Evolutionary conservation across 2,888 invertebrate species (phyloP).

Genomic region (Lochmaea crataegi): DNA sequence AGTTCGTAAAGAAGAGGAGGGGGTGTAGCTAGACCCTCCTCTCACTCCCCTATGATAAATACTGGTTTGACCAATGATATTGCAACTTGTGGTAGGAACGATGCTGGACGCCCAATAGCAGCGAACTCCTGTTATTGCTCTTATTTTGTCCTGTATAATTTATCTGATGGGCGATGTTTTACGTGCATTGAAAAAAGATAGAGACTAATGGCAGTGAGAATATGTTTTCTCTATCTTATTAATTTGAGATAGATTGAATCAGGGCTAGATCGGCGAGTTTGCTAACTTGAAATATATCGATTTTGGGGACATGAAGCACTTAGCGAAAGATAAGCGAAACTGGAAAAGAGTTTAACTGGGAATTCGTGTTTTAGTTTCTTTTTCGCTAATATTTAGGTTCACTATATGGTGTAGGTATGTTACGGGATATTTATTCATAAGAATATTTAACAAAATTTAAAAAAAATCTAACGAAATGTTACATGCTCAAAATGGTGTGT

Average conservation of each 20-base stretch:
- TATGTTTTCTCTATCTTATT: slow-evolving; percentile 41
- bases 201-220: slow-evolving; percentile 21
- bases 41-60: slow-evolving; percentile 38
- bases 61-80: slow-evolving; percentile 40
- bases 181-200: slow-evolving; percentile 26
- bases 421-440: no score
- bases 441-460: no score
- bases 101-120: slow-evolving; percentile 36
- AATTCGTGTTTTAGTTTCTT: no score
- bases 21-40: slow-evolving; percentile 38
- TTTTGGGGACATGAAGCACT: slow-evolving; percentile 20
- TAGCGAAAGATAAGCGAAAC: slow-evolving; percentile 5
- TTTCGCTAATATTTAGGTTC: no score
- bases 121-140: slow-evolving; percentile 29
- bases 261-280: slow-evolving; percentile 29
- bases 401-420: no score
- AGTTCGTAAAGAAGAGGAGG: slow-evolving; percentile 35
- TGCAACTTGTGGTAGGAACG: slow-evolving; percentile 33
- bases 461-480: no score
- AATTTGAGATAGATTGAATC: slow-evolving; percentile 35
- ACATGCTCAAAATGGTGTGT: no score
- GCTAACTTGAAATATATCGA: slow-evolving; percentile 30
- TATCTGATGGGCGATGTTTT: slow-evolving; percentile 33
- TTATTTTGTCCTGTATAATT: slow-evolving; percentile 41
- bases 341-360: neutral